These are phyloP conservation scores for Eulemur albifrons DNA, from an alignment of 2,797 vertebrate species.

Conservation along the genomic window DNA sequence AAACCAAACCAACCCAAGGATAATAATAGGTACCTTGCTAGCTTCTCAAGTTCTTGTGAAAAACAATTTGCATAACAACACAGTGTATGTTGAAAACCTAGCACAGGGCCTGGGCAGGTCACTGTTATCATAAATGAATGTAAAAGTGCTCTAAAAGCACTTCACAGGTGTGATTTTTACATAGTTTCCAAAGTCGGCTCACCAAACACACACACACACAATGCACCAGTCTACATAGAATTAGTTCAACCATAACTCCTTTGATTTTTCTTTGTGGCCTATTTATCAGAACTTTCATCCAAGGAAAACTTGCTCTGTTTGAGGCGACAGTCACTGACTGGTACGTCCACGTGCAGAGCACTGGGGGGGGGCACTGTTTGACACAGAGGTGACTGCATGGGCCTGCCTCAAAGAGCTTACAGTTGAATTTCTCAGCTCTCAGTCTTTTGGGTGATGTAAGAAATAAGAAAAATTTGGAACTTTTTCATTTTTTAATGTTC, in stretches of 20 bases:
- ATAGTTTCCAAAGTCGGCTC: neutral
- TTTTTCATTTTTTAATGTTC: neutral
- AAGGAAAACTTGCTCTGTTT: neutral
- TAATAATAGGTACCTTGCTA: neutral
- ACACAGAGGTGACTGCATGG: neutral
- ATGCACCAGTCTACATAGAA: neutral
- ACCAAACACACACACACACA: neutral
- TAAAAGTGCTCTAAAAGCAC: neutral
- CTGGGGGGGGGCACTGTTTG: no score
- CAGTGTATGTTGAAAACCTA: neutral
- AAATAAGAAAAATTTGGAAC: neutral
- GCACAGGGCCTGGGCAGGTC: neutral
- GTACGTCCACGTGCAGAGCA: fast-evolving
- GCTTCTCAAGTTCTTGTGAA: neutral
- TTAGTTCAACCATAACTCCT: neutral
- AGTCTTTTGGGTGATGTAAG: neutral
- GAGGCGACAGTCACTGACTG: neutral
- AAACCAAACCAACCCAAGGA: neutral
- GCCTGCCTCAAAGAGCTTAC: neutral
- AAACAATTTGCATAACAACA: neutral
- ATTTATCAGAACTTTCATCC: neutral
- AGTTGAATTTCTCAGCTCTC: neutral
- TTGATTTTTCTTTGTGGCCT: neutral
- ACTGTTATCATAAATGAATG: neutral
- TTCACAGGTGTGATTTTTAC: neutral